A percentile compares a stretch with the other conserved stretches of the same genome.
phyloP scores from a whole-genome alignment of 1,140 invertebrate species.

The Globodera rostochiensis region DNA sequence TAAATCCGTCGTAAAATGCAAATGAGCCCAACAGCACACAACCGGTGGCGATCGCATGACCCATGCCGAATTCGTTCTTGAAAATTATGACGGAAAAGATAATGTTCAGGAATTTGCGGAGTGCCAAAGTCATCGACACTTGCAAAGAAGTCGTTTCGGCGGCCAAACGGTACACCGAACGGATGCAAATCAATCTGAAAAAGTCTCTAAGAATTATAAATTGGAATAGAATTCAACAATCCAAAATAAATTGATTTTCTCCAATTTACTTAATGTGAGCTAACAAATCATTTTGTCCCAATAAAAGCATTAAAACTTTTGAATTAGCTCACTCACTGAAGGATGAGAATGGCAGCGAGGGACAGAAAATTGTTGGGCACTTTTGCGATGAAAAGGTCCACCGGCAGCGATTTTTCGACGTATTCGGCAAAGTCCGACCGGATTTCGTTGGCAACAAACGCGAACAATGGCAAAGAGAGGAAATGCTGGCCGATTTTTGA shows the following conservation, averaged over 20 bases:
- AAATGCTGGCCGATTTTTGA: constrained; percentile 70
- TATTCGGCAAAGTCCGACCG: constrained; percentile 79
- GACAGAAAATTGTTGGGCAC: constrained; percentile 74
- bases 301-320: not conserved
- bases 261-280: too few relatives aligned
- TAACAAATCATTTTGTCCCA: too few relatives aligned
- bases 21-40: constrained; percentile 80
- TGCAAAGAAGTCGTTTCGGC: constrained; percentile 89
- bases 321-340: constrained; percentile 48
- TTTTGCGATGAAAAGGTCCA: constrained; percentile 61
- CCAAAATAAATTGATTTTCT: not conserved
- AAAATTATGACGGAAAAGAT: constrained; percentile 94
- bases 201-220: not conserved
- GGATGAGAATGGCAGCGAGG: constrained; percentile 30
- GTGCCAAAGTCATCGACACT: constrained; percentile 90
- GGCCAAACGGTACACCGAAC: constrained; percentile 88
- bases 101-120: constrained; percentile 90
- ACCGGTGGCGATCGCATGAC: constrained; percentile 87
- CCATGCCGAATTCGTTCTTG: constrained; percentile 84
- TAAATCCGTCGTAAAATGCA: constrained; percentile 35
- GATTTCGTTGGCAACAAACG: constrained; percentile 77
- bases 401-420: constrained; percentile 62
- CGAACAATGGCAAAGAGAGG: constrained; percentile 83
- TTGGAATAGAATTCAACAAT: not conserved
- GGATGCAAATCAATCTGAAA: constrained; percentile 81